Percentiles rank a stretch among this genome's conserved stretches.
Evolutionary conservation across 1,140 invertebrate species (phyloP).

Genomic region (Antheraea mylitta): DNA sequence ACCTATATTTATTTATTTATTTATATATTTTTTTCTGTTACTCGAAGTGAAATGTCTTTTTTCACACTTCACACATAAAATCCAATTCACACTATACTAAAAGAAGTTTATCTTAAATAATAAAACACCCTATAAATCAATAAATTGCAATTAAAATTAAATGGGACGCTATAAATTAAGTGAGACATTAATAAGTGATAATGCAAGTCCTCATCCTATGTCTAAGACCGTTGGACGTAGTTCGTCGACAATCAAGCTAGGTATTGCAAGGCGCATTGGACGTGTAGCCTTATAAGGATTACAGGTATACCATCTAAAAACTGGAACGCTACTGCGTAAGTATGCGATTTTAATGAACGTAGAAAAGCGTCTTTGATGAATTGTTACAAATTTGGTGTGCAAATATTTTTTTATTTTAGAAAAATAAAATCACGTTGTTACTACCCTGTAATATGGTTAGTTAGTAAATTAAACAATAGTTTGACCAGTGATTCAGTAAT

Average conservation of each 20-base stretch:
- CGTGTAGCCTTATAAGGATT: conserved; percentile 46
- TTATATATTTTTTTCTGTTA: no score
- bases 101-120: no score
- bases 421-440: no score
- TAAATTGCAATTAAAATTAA: neutral
- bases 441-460: no score
- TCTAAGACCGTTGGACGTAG: neutral
- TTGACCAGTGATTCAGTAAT: no score
- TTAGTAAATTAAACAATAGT: no score
- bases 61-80: no score
- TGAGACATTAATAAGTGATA: conserved; percentile 1
- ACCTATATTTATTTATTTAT: no score
- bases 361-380: neutral
- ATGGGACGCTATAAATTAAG: conserved; percentile 1
- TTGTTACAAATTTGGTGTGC: neutral
- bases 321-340: conserved; percentile 34
- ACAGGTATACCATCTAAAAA: conserved; percentile 49
- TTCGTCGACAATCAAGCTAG: conserved; percentile 34
- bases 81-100: no score
- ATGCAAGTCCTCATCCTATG: neutral
- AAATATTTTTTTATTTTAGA: neutral
- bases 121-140: neutral
- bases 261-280: conserved; percentile 48
- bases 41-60: no score
- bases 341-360: neutral